phyloP scores from a whole-genome alignment of 1,140 invertebrate genomes.

The Hypsibius dujardini region DNA sequence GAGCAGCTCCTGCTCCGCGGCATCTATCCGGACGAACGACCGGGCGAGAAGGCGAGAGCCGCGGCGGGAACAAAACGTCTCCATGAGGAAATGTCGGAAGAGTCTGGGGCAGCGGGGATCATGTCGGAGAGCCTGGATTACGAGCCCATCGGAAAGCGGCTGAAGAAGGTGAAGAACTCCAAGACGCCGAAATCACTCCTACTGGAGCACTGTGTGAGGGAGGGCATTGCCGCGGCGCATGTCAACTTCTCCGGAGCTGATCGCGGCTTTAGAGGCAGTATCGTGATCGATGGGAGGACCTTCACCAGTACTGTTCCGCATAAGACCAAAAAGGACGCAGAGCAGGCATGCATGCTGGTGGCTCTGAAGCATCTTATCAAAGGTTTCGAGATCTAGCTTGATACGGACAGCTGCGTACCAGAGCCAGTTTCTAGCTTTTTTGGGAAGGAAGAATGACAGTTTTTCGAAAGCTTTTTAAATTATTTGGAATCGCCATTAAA shows the following conservation, averaged over 20 bases:
- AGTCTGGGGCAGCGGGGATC: neutral
- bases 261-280: neutral
- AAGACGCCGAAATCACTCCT: neutral
- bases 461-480: too few species aligned
- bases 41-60: neutral
- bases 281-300: neutral
- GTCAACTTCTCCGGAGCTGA: neutral
- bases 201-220: neutral
- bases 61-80: neutral
- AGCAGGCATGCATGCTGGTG: neutral
- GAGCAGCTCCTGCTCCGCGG: neutral
- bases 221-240: neutral
- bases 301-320: conserved; percentile 9
- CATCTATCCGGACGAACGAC: neutral
- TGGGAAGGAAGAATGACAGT: too few species aligned
- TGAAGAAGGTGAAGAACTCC: neutral
- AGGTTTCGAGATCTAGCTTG: too few species aligned
- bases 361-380: neutral
- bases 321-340: neutral
- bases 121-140: neutral
- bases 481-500: too few species aligned
- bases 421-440: too few species aligned
- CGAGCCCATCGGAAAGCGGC: neutral
- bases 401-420: too few species aligned
- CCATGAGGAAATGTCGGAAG: neutral